phyloP scores from a whole-genome alignment of 2,888 invertebrate species.

The Notodonta dromedarius region DNA sequence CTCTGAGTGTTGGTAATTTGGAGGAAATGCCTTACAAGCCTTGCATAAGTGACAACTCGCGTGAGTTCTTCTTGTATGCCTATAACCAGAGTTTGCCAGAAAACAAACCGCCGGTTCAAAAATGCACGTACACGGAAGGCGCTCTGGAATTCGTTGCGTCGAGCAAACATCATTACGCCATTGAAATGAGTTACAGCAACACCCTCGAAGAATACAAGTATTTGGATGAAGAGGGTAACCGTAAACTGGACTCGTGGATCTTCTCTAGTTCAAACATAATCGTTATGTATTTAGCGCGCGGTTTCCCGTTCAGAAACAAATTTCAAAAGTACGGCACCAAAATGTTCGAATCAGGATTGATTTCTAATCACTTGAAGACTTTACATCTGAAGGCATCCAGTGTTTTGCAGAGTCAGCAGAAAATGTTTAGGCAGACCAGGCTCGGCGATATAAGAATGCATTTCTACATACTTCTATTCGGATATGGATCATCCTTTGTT shows the following conservation, averaged over 20 bases:
- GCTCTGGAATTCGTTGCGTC: conserved; percentile 49
- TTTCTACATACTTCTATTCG: conserved; percentile 47
- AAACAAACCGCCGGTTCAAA: conserved; percentile 28
- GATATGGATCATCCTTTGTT: conserved; percentile 44
- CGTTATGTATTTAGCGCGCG: conserved; percentile 51
- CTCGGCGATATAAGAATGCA: conserved; percentile 50
- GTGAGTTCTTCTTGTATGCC: conserved; percentile 48
- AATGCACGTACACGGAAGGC: conserved; percentile 43
- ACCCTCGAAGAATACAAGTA: conserved; percentile 48
- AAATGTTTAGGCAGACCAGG: conserved; percentile 16
- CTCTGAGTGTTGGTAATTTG: conserved; percentile 39
- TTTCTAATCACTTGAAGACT: conserved; percentile 41
- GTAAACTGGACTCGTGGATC: conserved; percentile 46
- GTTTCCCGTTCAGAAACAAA: conserved; percentile 49
- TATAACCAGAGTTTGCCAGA: conserved; percentile 53
- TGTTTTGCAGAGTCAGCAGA: conserved; percentile 33
- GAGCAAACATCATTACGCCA: conserved; percentile 44
- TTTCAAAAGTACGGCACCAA: conserved; percentile 48
- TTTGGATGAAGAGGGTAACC: conserved; percentile 43
- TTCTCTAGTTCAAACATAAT: conserved; percentile 42
- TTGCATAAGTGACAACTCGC: conserved; percentile 50
- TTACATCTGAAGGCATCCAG: conserved; percentile 37
- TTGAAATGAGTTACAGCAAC: conserved; percentile 51
- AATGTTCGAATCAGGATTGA: conserved; percentile 57
- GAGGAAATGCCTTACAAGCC: conserved; percentile 47